phyloP scores from a whole-genome alignment of 2,113 vertebrate species.

The Cololabis saira region DNA sequence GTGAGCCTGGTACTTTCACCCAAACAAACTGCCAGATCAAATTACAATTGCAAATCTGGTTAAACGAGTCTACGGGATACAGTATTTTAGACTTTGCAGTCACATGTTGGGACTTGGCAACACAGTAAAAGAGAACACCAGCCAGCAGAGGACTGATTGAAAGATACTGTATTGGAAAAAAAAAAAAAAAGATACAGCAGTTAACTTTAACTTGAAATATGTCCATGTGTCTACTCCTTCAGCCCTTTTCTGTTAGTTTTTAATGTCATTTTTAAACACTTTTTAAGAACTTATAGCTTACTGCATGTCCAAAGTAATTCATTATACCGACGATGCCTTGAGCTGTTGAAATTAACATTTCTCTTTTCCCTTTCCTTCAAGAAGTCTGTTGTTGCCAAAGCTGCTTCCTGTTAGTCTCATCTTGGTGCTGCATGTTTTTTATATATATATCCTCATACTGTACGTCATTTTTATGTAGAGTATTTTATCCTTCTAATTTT shows the following conservation, averaged over 20 bases:
- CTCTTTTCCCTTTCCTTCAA: slow-evolving; percentile 41
- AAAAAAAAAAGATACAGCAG: too few relatives aligned
- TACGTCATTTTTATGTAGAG: slow-evolving; percentile 62
- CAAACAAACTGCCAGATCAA: slow-evolving; percentile 51
- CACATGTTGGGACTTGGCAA: slow-evolving; percentile 35
- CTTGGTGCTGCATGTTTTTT: slow-evolving; percentile 74
- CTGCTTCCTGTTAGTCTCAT: slow-evolving; percentile 67
- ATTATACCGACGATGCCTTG: slow-evolving; percentile 73
- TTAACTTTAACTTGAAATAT: slow-evolving; percentile 70
- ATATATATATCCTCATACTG: slow-evolving; percentile 59
- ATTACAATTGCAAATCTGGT: slow-evolving; percentile 49
- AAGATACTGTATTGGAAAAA: slow-evolving; percentile 24
- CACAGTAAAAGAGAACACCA: slow-evolving; percentile 49
- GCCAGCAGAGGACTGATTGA: slow-evolving; percentile 41
- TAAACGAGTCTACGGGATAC: slow-evolving; percentile 37
- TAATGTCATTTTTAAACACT: slow-evolving; percentile 50
- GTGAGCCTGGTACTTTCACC: slow-evolving; percentile 58
- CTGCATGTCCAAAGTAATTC: slow-evolving; percentile 74
- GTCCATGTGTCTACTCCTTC: slow-evolving; percentile 47
- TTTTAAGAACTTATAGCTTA: slow-evolving; percentile 70
- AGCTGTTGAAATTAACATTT: slow-evolving; percentile 64
- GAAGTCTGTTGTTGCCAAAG: slow-evolving; percentile 62
- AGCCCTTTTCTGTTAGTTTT: slow-evolving; percentile 55
- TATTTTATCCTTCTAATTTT: slow-evolving; percentile 66
- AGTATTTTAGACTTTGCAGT: slow-evolving; percentile 34